Evolutionary conservation across 2,797 vertebrate genomes (phyloP).

Genomic region (Spea hammondii): DNA sequence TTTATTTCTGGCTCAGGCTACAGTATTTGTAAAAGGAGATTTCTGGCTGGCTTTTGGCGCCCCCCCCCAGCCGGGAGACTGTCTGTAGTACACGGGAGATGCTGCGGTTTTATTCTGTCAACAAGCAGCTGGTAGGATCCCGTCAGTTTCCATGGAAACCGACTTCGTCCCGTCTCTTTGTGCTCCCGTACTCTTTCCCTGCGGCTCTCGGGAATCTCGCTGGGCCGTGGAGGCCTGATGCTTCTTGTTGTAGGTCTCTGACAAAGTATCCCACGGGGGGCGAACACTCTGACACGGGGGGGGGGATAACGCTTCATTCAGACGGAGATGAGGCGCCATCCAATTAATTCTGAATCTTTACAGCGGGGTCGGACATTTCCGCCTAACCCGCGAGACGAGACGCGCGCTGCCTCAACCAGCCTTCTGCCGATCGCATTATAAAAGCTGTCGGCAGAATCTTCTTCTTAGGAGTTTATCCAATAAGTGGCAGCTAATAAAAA

Average conservation of each 20-base stretch:
- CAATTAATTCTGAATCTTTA: not conserved
- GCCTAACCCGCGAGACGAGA: not conserved
- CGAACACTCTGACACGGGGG: not conserved
- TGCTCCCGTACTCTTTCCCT: not conserved
- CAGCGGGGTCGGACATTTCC: not conserved
- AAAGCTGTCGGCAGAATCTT: too few relatives aligned
- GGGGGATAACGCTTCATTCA: not conserved
- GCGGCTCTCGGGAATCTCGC: not conserved
- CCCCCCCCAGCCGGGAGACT: not conserved
- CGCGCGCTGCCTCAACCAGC: too few relatives aligned
- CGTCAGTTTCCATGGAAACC: conserved; percentile 11
- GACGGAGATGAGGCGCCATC: not conserved
- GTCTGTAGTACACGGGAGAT: not conserved
- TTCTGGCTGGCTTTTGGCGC: not conserved
- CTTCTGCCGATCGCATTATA: too few relatives aligned
- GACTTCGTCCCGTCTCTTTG: not conserved
- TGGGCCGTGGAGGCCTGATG: not conserved
- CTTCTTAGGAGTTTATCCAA: not conserved
- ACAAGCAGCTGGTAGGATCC: not conserved
- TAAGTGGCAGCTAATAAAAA: not conserved
- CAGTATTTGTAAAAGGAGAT: too few relatives aligned
- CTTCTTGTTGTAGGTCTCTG: not conserved
- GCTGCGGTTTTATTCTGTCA: not conserved
- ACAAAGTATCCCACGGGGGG: not conserved
- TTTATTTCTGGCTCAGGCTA: too few relatives aligned